Evolutionary conservation across 2,888 invertebrate species (phyloP), one percentile per base, ranked within the genome.

Genomic region (Dorcus parallelipipedus): DNA sequence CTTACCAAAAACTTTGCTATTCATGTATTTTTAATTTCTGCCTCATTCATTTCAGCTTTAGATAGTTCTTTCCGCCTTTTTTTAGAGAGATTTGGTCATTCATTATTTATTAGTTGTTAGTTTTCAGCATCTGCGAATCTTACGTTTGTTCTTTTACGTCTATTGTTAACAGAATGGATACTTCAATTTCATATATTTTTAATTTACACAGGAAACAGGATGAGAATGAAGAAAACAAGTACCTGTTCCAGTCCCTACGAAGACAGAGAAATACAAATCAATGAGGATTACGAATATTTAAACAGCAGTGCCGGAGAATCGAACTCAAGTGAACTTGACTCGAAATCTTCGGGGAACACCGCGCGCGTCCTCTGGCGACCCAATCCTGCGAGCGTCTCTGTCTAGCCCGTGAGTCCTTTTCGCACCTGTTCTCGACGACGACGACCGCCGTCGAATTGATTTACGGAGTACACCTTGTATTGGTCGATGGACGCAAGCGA

Each of bases 321-420:
- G 69, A 70, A 70, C 66, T 70, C 59, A 63, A 73, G 71, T 71
- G 73, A 73, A 73, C 74, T 73, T 73, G 73, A 73, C 70, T 73
- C 64, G 67, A 67, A 71, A 69, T 67, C 68, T 67, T 67, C 63
- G 66, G 70, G 26, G 26, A 33, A 33, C 26, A 6, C 26, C 26
- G 26, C 26, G 26, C 26, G 26, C 26, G 26, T 33, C 26, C 26
- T 33, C 26, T 33, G 26, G 26, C 26, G 26, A 33, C 26, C 26
- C 26, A 33, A 33, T 33, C 26, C 26, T 33, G 26, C 26, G 26
- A 33, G 26, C 26, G 38, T 60, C 61, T 61, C 48, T 54, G 52
- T 58, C 40, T 38, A 49, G 54, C 58, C 43, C 52, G 45, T 4
- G 26, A 1, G 26, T 33, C 26, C 26, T 33, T 33, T 33, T 33